Evolutionary conservation across 2,797 vertebrate species (phyloP).

Genomic region (Apogon talboti): DNA sequence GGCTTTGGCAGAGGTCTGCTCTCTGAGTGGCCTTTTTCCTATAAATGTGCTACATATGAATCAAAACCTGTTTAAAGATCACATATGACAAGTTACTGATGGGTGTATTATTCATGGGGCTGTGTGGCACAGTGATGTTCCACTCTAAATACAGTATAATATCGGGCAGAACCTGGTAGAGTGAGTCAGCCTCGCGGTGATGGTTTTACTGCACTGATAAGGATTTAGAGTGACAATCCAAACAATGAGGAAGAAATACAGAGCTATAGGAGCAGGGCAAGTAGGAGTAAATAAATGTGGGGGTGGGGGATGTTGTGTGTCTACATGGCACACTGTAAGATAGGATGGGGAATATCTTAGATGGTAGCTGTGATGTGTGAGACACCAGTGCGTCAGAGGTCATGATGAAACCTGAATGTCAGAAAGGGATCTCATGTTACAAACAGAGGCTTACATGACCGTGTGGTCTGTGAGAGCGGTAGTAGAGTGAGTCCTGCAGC

Average conservation of each 20-base stretch:
- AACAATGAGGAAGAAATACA: slow-evolving; percentile 28
- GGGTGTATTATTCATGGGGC: background rate
- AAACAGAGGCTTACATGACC: slow-evolving; percentile 50
- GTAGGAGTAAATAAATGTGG: slow-evolving; percentile 22
- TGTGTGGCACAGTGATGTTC: slow-evolving; percentile 1
- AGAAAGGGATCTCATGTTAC: slow-evolving; percentile 53
- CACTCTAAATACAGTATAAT: slow-evolving; percentile 15
- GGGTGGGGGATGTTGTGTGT: slow-evolving; percentile 64
- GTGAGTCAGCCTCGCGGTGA: slow-evolving; percentile 42
- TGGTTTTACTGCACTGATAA: slow-evolving; percentile 26
- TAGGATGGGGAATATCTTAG: slow-evolving; percentile 43
- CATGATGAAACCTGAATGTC: slow-evolving; percentile 73
- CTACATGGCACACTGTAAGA: slow-evolving; percentile 28
- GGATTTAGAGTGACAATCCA: background rate
- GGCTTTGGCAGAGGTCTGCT: too few relatives aligned
- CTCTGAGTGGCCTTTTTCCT: background rate
- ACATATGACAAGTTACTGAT: background rate
- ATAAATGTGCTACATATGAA: slow-evolving; percentile 20
- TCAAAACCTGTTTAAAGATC: background rate
- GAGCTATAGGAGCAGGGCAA: slow-evolving; percentile 17
- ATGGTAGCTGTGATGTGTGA: slow-evolving; percentile 44
- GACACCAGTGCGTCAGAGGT: slow-evolving; percentile 66
- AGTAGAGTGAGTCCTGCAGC: slow-evolving; percentile 45
- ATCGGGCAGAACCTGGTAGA: background rate
- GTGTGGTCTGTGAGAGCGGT: slow-evolving; percentile 19